These are phyloP conservation scores for Liasis olivaceus DNA, from an alignment of 2,797 vertebrate genomes.

Conservation along the genomic window DNA sequence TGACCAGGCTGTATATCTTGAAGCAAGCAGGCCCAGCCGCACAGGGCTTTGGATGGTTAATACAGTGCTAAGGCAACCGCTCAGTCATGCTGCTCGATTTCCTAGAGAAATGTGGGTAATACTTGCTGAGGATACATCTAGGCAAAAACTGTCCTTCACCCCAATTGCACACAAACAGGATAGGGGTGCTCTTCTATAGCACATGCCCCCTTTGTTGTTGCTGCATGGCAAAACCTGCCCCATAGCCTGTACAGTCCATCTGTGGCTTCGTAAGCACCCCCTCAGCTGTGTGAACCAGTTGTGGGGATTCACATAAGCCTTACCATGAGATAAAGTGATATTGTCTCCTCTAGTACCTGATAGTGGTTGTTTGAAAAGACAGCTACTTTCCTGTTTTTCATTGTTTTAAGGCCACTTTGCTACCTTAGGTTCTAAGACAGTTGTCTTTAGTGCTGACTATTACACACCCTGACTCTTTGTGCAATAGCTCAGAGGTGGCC, in stretches of 20 bases:
- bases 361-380: background rate
- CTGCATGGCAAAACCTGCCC: background rate
- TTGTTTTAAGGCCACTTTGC: background rate
- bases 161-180: background rate
- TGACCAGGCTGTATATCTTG: conserved; percentile 59
- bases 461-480: background rate
- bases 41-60: conserved; percentile 63
- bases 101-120: background rate
- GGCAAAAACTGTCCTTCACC: background rate
- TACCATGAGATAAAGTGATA: background rate
- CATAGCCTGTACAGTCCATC: background rate
- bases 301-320: background rate
- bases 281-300: background rate
- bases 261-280: background rate
- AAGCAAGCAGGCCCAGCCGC: conserved; percentile 63
- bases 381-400: background rate
- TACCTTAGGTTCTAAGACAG: background rate
- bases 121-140: background rate
- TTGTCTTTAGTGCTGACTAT: background rate
- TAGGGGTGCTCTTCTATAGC: background rate
- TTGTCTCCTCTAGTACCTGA: background rate
- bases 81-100: conserved; percentile 35
- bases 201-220: background rate
- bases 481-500: background rate
- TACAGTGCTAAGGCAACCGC: conserved; percentile 36